phyloP scores from a whole-genome alignment of 2,113 vertebrate genomes.

The Eptesicus fuscus region DNA sequence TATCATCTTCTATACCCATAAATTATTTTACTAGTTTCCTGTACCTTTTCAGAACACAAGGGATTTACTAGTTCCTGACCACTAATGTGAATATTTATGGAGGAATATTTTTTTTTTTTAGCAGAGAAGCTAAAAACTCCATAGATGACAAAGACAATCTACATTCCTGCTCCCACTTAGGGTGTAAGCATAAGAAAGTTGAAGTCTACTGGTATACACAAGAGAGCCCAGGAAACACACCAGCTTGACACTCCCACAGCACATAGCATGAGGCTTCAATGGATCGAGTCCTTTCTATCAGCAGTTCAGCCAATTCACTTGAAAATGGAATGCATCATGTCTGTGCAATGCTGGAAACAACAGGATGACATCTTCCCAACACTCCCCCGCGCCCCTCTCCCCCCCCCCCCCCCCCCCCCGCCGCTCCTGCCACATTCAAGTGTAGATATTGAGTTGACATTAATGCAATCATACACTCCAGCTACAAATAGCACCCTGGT shows the following conservation, averaged over 20 bases:
- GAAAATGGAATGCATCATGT: neutral
- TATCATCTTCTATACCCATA: neutral
- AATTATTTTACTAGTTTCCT: neutral
- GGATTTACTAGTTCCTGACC: neutral
- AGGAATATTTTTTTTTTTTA: neutral
- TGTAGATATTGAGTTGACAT: neutral
- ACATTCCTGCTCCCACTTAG: neutral
- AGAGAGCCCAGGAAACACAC: neutral
- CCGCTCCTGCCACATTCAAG: neutral
- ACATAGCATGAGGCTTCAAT: neutral
- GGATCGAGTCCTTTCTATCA: neutral
- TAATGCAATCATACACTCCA: neutral
- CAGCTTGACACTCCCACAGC: no score
- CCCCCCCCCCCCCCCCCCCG: accelerated
- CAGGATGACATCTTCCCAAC: neutral
- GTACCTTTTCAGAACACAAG: neutral
- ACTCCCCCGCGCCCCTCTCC: neutral
- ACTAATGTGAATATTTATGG: neutral
- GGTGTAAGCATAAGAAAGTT: neutral
- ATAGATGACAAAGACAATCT: neutral
- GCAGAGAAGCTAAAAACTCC: neutral
- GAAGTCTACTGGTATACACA: neutral
- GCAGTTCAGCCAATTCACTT: neutral
- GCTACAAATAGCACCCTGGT: neutral
- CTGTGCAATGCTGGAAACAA: neutral